Evolutionary conservation across 2,113 vertebrate species (phyloP).

Genomic region (Gymnorhina tibicen): DNA sequence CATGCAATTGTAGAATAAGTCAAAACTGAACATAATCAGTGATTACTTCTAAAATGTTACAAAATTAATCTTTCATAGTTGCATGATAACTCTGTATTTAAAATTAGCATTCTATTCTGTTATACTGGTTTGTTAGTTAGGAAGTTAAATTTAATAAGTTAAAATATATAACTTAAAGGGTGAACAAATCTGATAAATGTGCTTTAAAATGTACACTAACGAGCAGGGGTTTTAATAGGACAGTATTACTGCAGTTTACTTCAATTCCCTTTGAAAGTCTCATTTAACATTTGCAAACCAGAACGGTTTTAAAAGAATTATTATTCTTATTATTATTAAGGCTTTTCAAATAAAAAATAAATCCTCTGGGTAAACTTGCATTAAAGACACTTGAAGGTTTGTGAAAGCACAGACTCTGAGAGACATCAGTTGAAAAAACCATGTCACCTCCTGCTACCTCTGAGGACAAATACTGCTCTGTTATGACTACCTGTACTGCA

Average conservation of each 20-base stretch:
- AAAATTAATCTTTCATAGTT: background rate
- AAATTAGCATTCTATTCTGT: background rate
- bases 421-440: conserved; percentile 17
- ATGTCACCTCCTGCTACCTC: background rate
- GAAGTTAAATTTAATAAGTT: background rate
- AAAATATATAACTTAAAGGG: background rate
- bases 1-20: background rate
- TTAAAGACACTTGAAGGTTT: conserved; percentile 67
- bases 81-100: background rate
- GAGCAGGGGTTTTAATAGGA: background rate
- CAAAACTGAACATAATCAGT: background rate
- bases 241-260: background rate
- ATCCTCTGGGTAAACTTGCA: conserved; percentile 1
- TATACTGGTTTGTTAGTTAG: background rate
- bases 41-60: background rate
- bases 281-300: background rate
- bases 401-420: conserved; percentile 45
- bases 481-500: background rate
- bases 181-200: background rate
- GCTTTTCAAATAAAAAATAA: conserved; percentile 52
- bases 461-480: conserved; percentile 16
- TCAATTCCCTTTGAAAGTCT: conserved; percentile 27
- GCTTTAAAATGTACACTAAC: background rate
- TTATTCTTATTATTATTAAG: conserved; percentile 68
- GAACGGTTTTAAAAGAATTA: background rate